Conservation (phyloP, 2,888 invertebrate species). For the Drosophila melanosoma region DNA sequence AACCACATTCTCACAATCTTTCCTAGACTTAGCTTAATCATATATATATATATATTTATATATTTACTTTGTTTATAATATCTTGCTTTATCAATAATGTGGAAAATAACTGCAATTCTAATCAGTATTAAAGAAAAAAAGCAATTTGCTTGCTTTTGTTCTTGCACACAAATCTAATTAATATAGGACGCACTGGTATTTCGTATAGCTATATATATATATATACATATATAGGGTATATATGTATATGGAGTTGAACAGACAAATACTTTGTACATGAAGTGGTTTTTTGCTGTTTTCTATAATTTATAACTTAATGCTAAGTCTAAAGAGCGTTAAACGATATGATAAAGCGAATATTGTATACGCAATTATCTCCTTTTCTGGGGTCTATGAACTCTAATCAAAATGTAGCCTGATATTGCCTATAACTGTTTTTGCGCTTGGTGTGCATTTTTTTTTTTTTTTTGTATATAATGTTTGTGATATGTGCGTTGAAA, state of each 20-base stretch:
- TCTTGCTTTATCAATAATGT: conserved; percentile 34
- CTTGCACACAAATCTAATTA: conserved; percentile 55
- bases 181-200: conserved; percentile 74
- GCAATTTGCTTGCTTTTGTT: conserved; percentile 49
- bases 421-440: conserved; percentile 14
- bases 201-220: conserved; percentile 25
- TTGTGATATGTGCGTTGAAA: conserved; percentile 65
- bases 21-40: conserved; percentile 7
- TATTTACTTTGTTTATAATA: conserved; percentile 22
- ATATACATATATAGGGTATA: conserved; percentile 31
- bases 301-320: conserved; percentile 45
- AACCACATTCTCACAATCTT: not conserved
- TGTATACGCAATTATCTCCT: not conserved
- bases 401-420: conserved; percentile 37
- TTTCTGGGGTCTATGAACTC: conserved; percentile 46
- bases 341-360: conserved; percentile 52
- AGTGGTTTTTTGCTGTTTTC: conserved; percentile 29
- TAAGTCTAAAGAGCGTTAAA: conserved; percentile 62
- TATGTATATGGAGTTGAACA: conserved; percentile 55
- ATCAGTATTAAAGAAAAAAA: conserved; percentile 55
- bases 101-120: conserved; percentile 37
- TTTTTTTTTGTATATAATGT: conserved; percentile 38
- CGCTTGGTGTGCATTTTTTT: conserved; percentile 51
- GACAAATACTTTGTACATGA: conserved; percentile 78
- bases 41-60: not conserved